Percentiles rank a stretch among this genome's conserved stretches.
These are phyloP conservation scores for Solen grandis DNA, from an alignment of 1,140 invertebrate genomes.

Conservation along the genomic window DNA sequence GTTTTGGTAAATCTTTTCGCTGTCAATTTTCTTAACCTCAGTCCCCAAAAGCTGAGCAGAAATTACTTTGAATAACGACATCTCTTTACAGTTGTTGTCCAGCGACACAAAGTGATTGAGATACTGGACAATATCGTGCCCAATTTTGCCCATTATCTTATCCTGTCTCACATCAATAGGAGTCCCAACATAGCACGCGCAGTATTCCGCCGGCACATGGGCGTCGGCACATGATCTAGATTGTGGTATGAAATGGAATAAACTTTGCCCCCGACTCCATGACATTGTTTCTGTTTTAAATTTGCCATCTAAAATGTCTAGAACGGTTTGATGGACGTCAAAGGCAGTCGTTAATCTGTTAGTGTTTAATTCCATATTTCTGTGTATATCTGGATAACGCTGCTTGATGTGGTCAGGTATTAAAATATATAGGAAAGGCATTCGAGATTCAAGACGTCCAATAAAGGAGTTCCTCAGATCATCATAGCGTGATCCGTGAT, in stretches of 20 bases:
- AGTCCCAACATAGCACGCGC: conserved; percentile 36
- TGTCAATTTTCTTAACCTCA: no score
- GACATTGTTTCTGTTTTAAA: neutral
- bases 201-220: neutral
- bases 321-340: neutral
- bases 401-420: neutral
- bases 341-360: neutral
- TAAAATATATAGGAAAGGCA: conserved; percentile 1
- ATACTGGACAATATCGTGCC: no score
- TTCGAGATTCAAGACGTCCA: conserved; percentile 1
- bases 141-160: no score
- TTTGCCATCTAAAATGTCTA: neutral
- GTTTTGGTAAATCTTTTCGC: no score
- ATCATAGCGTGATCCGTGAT: neutral
- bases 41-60: no score
- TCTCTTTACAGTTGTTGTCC: no score
- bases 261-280: neutral
- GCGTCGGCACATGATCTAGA: neutral
- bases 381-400: neutral
- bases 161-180: conserved; percentile 4
- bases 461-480: neutral
- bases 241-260: neutral
- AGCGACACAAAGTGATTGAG: no score
- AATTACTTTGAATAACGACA: no score
- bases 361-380: neutral